A percentile compares a stretch with the other conserved stretches of the same genome.
Conservation (phyloP, 2,888 invertebrate species). For the Calameuta filiformis region DNA sequence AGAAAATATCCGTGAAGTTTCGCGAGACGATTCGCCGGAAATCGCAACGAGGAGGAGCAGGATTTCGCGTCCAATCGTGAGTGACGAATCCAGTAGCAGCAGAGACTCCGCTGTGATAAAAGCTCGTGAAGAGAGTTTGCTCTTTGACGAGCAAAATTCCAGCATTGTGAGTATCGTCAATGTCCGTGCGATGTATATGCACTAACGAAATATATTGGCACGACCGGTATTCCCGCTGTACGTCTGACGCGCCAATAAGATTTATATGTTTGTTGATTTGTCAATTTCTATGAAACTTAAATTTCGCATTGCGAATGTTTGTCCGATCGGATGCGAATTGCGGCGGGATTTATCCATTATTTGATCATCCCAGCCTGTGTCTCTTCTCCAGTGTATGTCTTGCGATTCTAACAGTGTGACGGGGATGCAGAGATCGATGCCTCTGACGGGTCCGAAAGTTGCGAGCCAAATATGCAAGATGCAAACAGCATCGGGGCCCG, state of each 20-base stretch:
- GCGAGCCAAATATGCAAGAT: background rate
- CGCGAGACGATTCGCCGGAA: background rate
- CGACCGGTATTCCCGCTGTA: background rate
- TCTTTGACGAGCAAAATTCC: background rate
- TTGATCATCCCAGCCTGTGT: constrained; percentile 43
- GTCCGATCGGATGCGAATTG: constrained; percentile 6
- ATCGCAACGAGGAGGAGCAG: background rate
- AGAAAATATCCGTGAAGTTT: background rate
- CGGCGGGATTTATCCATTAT: constrained; percentile 13
- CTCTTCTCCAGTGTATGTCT: constrained; percentile 55
- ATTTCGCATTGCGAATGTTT: background rate
- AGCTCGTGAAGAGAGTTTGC: background rate
- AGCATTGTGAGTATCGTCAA: background rate
- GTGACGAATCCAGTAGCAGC: background rate
- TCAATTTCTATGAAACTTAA: background rate
- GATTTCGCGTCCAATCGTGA: background rate
- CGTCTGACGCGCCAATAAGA: background rate
- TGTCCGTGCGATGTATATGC: background rate
- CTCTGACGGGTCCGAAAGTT: constrained; percentile 36
- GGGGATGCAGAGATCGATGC: constrained; percentile 60
- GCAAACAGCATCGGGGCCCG: background rate
- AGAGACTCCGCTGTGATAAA: background rate
- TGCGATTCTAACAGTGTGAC: constrained; percentile 64
- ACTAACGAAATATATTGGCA: background rate
- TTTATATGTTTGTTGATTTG: background rate